These are phyloP conservation scores for Volucella zonaria DNA, from an alignment of 2,888 invertebrate genomes.

Conservation along the genomic window DNA sequence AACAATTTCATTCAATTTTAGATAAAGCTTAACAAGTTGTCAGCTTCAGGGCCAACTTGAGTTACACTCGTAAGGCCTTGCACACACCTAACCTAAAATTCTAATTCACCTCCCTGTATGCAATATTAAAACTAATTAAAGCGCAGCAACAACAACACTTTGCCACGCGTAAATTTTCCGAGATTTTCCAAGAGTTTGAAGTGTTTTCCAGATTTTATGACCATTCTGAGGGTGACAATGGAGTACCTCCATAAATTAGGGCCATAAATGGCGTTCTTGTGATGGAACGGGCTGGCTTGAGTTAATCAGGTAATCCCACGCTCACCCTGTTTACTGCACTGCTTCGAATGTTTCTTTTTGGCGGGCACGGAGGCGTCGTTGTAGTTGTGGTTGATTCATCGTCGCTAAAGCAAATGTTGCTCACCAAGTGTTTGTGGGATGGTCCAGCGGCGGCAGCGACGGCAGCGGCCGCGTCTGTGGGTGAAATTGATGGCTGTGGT, in stretches of 20 bases:
- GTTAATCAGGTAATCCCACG: constrained; percentile 81
- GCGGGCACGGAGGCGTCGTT: constrained; percentile 63
- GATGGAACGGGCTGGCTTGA: constrained; percentile 3
- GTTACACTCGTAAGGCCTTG: constrained; percentile 1
- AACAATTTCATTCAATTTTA: constrained; percentile 23
- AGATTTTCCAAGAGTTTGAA: constrained; percentile 2
- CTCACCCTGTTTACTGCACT: constrained; percentile 79
- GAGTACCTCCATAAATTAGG: constrained; percentile 67
- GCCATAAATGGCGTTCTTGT: constrained; percentile 65
- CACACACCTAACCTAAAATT: constrained; percentile 28
- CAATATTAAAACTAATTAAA: constrained; percentile 59
- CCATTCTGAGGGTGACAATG: constrained; percentile 54
- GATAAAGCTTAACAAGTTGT: constrained; percentile 1
- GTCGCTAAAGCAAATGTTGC: constrained; percentile 81
- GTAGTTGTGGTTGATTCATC: constrained; percentile 77
- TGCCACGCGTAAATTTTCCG: constrained; percentile 22
- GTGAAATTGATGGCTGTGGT: constrained; percentile 2
- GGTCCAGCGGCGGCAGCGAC: constrained; percentile 15
- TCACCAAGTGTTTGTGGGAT: constrained; percentile 79
- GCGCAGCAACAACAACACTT: constrained; percentile 23
- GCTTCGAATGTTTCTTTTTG: constrained; percentile 77
- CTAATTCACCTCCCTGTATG: constrained; percentile 52
- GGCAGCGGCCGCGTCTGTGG: neutral
- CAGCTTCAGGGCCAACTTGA: constrained; percentile 29
- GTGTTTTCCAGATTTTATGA: constrained; percentile 46